phyloP scores from a whole-genome alignment of 92 coral and sea anemone species.

The Palythoa caribaeorum region DNA sequence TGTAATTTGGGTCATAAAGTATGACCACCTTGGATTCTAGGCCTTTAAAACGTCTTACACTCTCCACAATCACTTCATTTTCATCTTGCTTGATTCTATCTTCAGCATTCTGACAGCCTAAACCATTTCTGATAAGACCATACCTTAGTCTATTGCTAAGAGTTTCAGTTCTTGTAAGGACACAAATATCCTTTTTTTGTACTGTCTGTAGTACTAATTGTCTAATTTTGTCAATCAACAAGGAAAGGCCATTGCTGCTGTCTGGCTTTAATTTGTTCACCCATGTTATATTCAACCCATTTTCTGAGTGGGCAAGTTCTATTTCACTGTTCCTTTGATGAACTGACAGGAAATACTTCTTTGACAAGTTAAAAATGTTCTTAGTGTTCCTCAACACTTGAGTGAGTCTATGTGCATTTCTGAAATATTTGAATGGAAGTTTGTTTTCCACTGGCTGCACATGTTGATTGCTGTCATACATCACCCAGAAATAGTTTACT shows the following conservation, averaged over 20 bases:
- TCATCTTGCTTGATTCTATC: not conserved
- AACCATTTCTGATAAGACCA: not conserved
- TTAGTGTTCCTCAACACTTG: constrained; percentile 59
- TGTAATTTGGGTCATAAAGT: constrained; percentile 51
- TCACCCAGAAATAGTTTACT: constrained; percentile 56
- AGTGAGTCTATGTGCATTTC: constrained; percentile 24
- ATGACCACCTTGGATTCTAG: constrained; percentile 71
- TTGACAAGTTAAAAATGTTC: constrained; percentile 48
- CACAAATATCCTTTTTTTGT: constrained; percentile 31
- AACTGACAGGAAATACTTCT: constrained; percentile 33
- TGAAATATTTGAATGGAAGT: not conserved
- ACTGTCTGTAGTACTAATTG: not conserved
- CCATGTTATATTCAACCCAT: constrained; percentile 44
- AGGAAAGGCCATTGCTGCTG: not conserved
- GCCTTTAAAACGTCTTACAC: constrained; percentile 70
- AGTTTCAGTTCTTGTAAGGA: constrained; percentile 10
- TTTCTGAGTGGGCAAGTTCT: constrained; percentile 45
- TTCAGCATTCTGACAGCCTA: constrained; percentile 31
- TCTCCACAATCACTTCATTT: constrained; percentile 44
- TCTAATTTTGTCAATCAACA: not conserved
- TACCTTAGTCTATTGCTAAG: not conserved
- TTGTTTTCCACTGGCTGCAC: constrained; percentile 31
- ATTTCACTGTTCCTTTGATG: not conserved
- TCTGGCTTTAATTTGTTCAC: constrained; percentile 2
- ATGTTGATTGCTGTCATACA: constrained; percentile 61